A percentile compares a stretch with the other conserved stretches of the same genome.
These are phyloP conservation scores for human (Homo sapiens) DNA, from an alignment of 2,113 vertebrate genomes.

Conservation along the genomic window DNA sequence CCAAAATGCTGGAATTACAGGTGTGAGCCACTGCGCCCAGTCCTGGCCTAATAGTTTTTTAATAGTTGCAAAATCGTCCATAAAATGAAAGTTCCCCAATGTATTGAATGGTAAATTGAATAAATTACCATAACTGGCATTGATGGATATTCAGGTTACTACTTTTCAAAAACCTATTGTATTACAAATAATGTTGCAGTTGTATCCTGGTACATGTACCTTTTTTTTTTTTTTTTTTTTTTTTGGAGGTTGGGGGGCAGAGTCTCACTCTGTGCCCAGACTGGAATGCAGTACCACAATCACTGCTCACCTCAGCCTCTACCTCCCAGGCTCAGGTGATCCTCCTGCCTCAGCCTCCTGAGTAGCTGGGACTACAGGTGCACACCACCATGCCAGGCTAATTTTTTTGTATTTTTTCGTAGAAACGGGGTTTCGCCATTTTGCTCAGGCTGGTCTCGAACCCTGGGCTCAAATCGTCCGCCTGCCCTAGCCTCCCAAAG, in stretches of 20 bases:
- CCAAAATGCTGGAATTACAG: too few relatives aligned
- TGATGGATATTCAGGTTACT: not conserved
- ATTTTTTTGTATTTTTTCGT: too few relatives aligned
- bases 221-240: not conserved
- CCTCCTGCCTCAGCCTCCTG: too few relatives aligned
- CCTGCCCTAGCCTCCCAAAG: not conserved
- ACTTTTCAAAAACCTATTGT: too few relatives aligned
- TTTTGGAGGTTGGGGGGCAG: not conserved
- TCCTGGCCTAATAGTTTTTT: not conserved
- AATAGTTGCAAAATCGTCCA: not conserved
- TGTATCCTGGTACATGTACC: not conserved
- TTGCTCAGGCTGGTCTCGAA: not conserved
- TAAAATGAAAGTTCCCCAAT: not conserved
- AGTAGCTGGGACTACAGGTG: too few relatives aligned
- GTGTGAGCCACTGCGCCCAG: too few relatives aligned
- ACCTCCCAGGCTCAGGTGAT: too few relatives aligned
- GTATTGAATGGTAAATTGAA: conserved; percentile 6
- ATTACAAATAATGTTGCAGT: not conserved
- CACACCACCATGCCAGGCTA: too few relatives aligned
- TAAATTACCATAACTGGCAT: not conserved
- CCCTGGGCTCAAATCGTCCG: not conserved
- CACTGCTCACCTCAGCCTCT: too few relatives aligned
- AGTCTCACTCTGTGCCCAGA: too few relatives aligned
- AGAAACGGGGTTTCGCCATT: not conserved
- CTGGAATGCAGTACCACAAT: too few relatives aligned